These are phyloP conservation scores for Chaenodraco wilsoni DNA, from an alignment of 2,797 vertebrate species.

Conservation along the genomic window DNA sequence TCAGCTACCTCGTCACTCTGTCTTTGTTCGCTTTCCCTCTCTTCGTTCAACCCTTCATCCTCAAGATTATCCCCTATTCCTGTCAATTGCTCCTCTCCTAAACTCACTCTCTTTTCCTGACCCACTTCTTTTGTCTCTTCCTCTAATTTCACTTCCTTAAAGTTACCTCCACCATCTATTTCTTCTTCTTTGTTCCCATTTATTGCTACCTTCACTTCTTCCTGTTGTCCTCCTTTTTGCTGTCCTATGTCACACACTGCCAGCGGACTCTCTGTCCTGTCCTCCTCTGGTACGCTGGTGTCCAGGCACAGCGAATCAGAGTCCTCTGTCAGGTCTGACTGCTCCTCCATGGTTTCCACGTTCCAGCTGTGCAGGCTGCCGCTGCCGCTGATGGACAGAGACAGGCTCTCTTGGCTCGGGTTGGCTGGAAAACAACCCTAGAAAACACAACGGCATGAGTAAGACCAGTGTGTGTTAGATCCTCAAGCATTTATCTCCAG, in stretches of 20 bases:
- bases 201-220: slow-evolving; percentile 22
- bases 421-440: slow-evolving; percentile 62
- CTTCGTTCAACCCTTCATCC: slow-evolving; percentile 21
- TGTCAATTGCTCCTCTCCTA: slow-evolving; percentile 4
- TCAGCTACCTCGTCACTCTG: slow-evolving; percentile 6
- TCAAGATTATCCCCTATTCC: slow-evolving; percentile 14
- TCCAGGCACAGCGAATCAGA: slow-evolving; percentile 48
- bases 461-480: neutral
- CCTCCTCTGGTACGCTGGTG: slow-evolving; percentile 40
- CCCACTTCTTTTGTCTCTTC: slow-evolving; percentile 25
- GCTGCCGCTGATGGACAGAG: slow-evolving; percentile 76
- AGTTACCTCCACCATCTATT: slow-evolving; percentile 8
- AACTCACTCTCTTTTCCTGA: slow-evolving; percentile 8
- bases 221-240: slow-evolving; percentile 20
- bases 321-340: slow-evolving; percentile 53
- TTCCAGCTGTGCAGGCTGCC: slow-evolving; percentile 84
- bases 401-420: slow-evolving; percentile 83
- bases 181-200: slow-evolving; percentile 37
- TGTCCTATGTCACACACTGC: slow-evolving; percentile 3
- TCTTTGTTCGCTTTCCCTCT: slow-evolving; percentile 4
- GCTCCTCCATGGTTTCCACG: slow-evolving; percentile 71
- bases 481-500: too few relatives aligned
- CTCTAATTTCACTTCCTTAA: slow-evolving; percentile 38
- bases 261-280: slow-evolving; percentile 22
- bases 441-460: slow-evolving; percentile 34